Evolutionary conservation across 2,888 invertebrate genomes (phyloP).

Genomic region (Eledona agricola): DNA sequence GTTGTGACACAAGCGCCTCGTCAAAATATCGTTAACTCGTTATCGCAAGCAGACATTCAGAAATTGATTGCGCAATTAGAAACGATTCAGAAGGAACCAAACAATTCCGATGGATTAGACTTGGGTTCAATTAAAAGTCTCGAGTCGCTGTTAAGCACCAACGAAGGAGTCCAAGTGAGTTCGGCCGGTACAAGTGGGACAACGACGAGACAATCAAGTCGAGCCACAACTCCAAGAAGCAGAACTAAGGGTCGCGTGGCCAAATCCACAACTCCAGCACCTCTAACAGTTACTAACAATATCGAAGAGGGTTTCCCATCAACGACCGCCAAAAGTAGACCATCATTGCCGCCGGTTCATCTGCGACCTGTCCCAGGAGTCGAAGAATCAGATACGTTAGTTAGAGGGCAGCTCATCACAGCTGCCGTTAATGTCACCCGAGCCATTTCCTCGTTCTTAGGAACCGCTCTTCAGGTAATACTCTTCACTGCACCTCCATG

Average conservation of each 20-base stretch:
- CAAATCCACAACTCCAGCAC: constrained; percentile 43
- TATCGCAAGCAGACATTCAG: constrained; percentile 53
- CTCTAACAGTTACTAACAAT: constrained; percentile 43
- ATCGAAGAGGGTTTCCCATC: constrained; percentile 34
- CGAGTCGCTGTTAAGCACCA: constrained; percentile 50
- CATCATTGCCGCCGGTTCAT: constrained; percentile 56
- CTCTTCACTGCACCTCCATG: not conserved
- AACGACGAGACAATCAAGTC: constrained; percentile 37
- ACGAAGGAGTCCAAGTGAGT: constrained; percentile 47
- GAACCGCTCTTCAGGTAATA: constrained; percentile 80
- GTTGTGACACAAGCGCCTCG: constrained; percentile 52
- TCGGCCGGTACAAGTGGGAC: constrained; percentile 48
- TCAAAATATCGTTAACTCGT: constrained; percentile 36
- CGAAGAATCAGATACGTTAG: constrained; percentile 48
- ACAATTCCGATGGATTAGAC: constrained; percentile 52
- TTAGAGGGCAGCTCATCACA: constrained; percentile 68
- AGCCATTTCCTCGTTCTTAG: constrained; percentile 80
- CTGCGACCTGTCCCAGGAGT: constrained; percentile 59
- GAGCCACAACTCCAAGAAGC: constrained; percentile 19
- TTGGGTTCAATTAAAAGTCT: constrained; percentile 52
- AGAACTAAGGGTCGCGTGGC: constrained; percentile 23
- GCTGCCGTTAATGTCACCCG: constrained; percentile 81
- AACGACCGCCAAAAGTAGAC: constrained; percentile 37
- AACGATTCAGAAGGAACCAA: constrained; percentile 57
- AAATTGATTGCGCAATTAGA: constrained; percentile 57